Evolutionary conservation across 2,113 vertebrate species (phyloP).

Genomic region (Pan paniscus): DNA sequence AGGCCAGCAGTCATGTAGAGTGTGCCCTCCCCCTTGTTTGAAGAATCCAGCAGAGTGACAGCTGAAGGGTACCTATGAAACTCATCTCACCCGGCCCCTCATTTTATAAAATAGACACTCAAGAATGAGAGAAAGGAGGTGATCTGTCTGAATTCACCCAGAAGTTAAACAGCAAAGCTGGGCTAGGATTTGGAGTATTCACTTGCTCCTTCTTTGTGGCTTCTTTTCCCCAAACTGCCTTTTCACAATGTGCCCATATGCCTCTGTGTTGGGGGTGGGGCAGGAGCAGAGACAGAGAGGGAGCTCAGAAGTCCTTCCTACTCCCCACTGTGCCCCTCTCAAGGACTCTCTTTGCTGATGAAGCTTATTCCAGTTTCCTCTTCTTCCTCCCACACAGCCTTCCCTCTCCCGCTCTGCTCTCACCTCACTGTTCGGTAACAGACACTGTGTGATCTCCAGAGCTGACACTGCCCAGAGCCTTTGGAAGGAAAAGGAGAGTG

Average conservation of each 20-base stretch:
- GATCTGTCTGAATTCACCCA: not conserved
- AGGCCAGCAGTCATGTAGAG: not conserved
- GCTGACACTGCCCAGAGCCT: not conserved
- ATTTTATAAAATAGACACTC: not conserved
- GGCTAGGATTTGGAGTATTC: not conserved
- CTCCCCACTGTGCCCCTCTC: not conserved
- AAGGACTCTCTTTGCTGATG: not conserved
- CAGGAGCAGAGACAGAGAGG: not conserved
- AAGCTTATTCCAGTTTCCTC: not conserved
- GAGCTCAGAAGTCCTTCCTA: not conserved
- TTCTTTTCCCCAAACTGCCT: not conserved
- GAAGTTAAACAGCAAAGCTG: not conserved
- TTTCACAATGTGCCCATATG: not conserved
- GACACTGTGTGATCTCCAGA: not conserved
- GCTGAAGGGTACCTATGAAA: not conserved
- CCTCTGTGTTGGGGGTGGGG: too few relatives aligned
- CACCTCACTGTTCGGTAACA: not conserved
- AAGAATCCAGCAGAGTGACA: not conserved
- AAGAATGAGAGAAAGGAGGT: not conserved
- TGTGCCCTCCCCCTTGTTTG: not conserved
- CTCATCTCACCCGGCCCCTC: not conserved
- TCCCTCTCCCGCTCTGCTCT: not conserved
- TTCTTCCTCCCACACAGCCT: not conserved
- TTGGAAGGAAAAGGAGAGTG: not conserved
- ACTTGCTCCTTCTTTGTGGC: not conserved